A percentile compares a stretch with the other conserved stretches of the same genome.
Conservation (phyloP, 2,888 invertebrate genomes). For the Thereva nobilitata region DNA sequence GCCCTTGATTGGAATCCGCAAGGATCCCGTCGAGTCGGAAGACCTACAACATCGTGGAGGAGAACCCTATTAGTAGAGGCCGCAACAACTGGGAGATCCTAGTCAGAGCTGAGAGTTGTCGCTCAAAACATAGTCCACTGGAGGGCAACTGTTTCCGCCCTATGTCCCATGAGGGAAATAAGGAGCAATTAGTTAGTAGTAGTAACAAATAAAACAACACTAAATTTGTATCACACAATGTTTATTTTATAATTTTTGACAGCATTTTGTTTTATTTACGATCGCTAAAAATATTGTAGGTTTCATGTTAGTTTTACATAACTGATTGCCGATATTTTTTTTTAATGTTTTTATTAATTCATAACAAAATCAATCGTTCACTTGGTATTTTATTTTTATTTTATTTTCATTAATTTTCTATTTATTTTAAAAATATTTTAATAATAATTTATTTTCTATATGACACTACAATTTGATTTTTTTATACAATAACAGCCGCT, state of each 20-base stretch:
- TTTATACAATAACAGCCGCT: conserved; percentile 35
- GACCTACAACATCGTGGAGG: no score
- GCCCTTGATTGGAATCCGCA: no score
- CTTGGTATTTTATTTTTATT: neutral
- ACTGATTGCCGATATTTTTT: conserved; percentile 31
- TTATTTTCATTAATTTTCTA: neutral
- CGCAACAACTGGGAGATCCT: no score
- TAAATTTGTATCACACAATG: conserved; percentile 24
- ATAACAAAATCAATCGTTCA: neutral
- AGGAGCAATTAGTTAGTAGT: no score
- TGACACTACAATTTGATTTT: conserved; percentile 27
- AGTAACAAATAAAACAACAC: conserved; percentile 19
- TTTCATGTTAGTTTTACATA: conserved; percentile 21
- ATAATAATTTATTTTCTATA: conserved; percentile 25
- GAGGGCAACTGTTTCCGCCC: no score
- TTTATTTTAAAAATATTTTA: conserved; percentile 17
- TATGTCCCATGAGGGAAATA: no score
- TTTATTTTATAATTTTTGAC: conserved; percentile 32
- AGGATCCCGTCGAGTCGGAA: no score
- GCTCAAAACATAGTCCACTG: no score
- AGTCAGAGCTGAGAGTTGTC: no score
- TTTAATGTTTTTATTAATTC: conserved; percentile 5
- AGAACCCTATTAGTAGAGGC: no score
- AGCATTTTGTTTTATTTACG: conserved; percentile 4
- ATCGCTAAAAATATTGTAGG: conserved; percentile 14